Evolutionary conservation across 2,888 invertebrate genomes (phyloP), one percentile per base, ranked within the genome.

Genomic region (Leptopilina myrica): DNA sequence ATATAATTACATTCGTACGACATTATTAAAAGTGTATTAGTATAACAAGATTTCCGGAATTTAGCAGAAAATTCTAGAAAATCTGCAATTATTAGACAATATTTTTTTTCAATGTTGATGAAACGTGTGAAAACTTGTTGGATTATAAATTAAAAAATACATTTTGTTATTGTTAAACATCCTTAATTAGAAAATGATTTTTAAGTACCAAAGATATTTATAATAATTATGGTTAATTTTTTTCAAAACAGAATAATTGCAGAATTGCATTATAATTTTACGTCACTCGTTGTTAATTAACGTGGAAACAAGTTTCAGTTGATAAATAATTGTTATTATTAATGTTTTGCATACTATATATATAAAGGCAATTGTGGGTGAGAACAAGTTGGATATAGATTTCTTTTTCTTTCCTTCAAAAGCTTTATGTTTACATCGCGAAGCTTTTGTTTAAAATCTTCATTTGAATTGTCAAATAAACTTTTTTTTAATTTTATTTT

Each of bases 291-390:
- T 7, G 66, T 66, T 66, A 66, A 66, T 43, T 66, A 43, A 66
- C 40, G 66, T 43, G n/a, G 66, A 9, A 66, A 66, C 66, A 43
- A 40, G 66, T 66, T 66, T 43, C 43, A 9, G 66, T 43, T 66
- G 33, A 65, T 66, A 66, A 66, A 15, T 66, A 40, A 66, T 66
- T 66, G 46, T 66, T 66, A 46, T 66, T 66, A 66, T 46, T 66
- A 8, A 11, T 15, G 43, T 66, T 40, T 40, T 66, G 66, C 43
- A 43, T 64, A 64, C 33, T 33, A 33, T 33, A 33, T 20, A 20
- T 33, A 33, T 33, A 33, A 33, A 33, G 26, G 11, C 43, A 66
- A n/a, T n/a, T 40, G 66, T 66, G 33, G 66, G 66, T 66, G 66
- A 40, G 43, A 66, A 66, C 46, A 15, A 66, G 66, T 40, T 66